phyloP scores from a whole-genome alignment of 2,888 invertebrate genomes.

The Drosophila heteroneura region DNA sequence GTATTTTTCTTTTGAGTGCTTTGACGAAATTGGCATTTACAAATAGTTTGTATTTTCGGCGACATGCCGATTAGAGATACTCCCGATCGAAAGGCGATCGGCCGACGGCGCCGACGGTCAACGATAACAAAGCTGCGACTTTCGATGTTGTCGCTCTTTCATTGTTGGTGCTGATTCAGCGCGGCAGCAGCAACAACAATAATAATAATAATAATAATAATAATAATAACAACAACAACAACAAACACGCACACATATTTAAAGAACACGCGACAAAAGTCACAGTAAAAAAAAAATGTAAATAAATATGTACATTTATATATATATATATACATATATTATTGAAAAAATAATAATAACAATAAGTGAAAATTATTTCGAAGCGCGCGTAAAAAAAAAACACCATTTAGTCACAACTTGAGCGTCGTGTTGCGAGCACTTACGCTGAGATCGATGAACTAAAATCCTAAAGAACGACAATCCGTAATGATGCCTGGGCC shows the following conservation, averaged over 20 bases:
- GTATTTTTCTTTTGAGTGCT: conserved; percentile 4
- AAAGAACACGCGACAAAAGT: conserved; percentile 28
- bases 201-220: too few species aligned
- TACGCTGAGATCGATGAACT: conserved; percentile 85
- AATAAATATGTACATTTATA: neutral
- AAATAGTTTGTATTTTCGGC: conserved; percentile 8
- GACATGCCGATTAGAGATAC: conserved; percentile 24
- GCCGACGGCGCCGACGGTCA: conserved; percentile 4
- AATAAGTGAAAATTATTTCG: conserved; percentile 31
- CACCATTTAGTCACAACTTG: conserved; percentile 25
- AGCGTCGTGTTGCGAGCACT: conserved; percentile 78
- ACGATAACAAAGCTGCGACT: conserved; percentile 38
- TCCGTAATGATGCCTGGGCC: conserved; percentile 64
- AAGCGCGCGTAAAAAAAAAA: conserved; percentile 27
- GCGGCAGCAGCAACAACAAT: neutral
- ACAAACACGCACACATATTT: conserved; percentile 20
- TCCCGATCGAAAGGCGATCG: conserved; percentile 32
- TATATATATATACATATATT: neutral
- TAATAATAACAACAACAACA: neutral
- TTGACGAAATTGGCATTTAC: conserved; percentile 7
- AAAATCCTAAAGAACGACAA: conserved; percentile 77
- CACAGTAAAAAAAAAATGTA: conserved; percentile 3
- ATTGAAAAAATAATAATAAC: conserved; percentile 1
- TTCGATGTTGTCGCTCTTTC: conserved; percentile 25
- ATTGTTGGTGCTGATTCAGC: conserved; percentile 35